Conservation (phyloP, 2,888 invertebrate species). For the Lymantria monacha region DNA sequence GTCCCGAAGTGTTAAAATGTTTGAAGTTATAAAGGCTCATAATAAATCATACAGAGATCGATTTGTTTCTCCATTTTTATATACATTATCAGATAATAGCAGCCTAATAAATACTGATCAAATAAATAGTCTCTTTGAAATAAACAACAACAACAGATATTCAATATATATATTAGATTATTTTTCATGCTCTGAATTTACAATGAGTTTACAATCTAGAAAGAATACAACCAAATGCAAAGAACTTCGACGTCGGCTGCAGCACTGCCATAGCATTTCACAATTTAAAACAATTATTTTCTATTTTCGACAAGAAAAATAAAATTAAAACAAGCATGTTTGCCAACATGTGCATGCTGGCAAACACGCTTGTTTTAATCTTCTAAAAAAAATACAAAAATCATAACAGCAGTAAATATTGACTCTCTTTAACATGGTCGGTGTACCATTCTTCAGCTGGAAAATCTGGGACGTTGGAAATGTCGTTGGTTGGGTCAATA, state of each 20-base stretch:
- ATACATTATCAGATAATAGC: constrained; percentile 1
- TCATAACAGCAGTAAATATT: constrained; percentile 29
- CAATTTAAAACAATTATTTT: too few species aligned
- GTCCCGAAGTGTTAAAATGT: too few species aligned
- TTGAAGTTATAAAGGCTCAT: neutral
- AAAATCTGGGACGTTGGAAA: constrained; percentile 12
- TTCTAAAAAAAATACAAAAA: too few species aligned
- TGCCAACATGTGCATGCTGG: too few species aligned
- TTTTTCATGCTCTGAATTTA: neutral
- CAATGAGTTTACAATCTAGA: neutral
- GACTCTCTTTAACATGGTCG: constrained; percentile 29
- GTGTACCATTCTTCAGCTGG: constrained; percentile 23
- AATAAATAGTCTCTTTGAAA: neutral
- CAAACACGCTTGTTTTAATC: too few species aligned
- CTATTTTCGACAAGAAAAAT: too few species aligned
- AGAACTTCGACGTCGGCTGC: too few species aligned
- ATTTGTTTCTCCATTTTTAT: neutral
- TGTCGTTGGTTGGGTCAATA: constrained; percentile 20
- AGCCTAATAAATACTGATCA: neutral
- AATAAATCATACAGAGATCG: neutral
- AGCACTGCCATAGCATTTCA: too few species aligned
- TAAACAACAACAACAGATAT: neutral
- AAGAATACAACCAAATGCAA: neutral
- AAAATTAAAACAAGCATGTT: too few species aligned
- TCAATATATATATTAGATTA: neutral